These are phyloP conservation scores for Caretta caretta DNA, from an alignment of 2,113 vertebrate species.

Conservation along the genomic window DNA sequence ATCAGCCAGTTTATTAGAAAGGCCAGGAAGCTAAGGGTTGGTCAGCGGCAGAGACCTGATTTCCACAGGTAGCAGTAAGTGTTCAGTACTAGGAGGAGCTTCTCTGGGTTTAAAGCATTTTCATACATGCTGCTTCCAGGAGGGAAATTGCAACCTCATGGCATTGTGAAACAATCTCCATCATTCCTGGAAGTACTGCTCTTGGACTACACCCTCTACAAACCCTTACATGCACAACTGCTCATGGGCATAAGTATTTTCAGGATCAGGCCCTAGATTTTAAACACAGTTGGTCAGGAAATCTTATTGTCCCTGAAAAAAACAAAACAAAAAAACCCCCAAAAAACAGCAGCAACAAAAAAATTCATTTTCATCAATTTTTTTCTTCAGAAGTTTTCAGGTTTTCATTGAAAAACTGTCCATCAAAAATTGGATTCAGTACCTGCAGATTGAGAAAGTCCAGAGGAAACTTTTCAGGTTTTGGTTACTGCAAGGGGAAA, in stretches of 20 bases:
- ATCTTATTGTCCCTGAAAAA: background rate
- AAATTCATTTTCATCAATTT: background rate
- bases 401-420: background rate
- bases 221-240: fast-evolving
- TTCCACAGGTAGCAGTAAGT: background rate
- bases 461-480: too few species aligned
- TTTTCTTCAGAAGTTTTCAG: background rate
- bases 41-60: background rate
- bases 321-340: background rate
- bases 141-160: background rate
- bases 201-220: background rate
- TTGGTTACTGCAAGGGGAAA: too few species aligned
- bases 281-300: fast-evolving
- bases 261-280: fast-evolving
- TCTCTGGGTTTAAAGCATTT: background rate
- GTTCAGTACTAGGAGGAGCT: background rate
- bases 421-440: background rate
- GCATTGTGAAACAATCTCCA: background rate
- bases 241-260: fast-evolving
- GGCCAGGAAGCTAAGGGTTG: background rate
- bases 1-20: background rate
- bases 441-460: background rate
- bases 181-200: background rate
- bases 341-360: background rate
- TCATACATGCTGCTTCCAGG: background rate